These are phyloP conservation scores for Tenthredo livida DNA, from an alignment of 2,888 invertebrate species.

Conservation along the genomic window DNA sequence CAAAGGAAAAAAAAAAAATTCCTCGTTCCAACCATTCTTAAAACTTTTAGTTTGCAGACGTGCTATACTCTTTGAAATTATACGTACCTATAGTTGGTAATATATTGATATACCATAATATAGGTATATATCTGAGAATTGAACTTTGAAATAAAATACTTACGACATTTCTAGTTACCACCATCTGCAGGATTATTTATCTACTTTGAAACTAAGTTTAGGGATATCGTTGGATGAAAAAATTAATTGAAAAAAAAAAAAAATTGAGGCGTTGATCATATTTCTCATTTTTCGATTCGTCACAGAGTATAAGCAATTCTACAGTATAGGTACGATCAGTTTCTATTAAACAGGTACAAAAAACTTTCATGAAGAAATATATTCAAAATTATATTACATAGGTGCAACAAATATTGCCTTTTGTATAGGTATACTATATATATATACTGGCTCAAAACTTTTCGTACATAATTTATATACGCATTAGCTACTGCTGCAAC, in stretches of 20 bases:
- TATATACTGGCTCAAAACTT: conserved; percentile 16
- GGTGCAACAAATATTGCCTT: background rate
- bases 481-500: background rate
- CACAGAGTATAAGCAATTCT: background rate
- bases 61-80: conserved; percentile 30
- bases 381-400: background rate
- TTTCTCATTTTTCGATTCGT: background rate
- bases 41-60: conserved; percentile 3
- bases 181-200: background rate
- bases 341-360: background rate
- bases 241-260: background rate
- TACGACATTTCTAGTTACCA: background rate
- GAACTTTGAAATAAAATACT: background rate
- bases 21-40: background rate
- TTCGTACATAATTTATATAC: background rate
- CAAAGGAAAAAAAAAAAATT: background rate
- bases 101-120: background rate
- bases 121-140: background rate
- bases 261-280: background rate
- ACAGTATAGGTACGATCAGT: background rate
- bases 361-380: background rate
- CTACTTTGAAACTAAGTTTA: background rate
- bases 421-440: background rate
- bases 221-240: background rate
- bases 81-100: too few species aligned